These are phyloP conservation scores for Coreius guichenoti DNA, from an alignment of 2,797 vertebrate genomes.

Conservation along the genomic window DNA sequence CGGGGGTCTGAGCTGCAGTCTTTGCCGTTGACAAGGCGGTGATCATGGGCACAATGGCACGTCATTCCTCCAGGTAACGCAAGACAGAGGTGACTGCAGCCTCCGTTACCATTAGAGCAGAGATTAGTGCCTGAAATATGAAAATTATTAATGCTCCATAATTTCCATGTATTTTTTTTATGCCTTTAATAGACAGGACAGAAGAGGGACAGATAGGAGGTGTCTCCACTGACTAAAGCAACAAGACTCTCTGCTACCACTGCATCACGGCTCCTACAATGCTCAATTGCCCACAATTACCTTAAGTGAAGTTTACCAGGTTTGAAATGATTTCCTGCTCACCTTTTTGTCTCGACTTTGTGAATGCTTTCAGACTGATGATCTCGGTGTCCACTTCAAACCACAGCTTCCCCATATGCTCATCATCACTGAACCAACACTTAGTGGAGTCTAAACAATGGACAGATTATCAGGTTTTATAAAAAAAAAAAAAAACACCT, in stretches of 20 bases:
- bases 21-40: constrained; percentile 65
- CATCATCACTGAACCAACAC: constrained; percentile 83
- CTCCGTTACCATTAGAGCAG: constrained; percentile 82
- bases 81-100: constrained; percentile 88
- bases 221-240: neutral
- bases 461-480: neutral
- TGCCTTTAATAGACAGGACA: neutral
- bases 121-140: constrained; percentile 78
- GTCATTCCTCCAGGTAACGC: constrained; percentile 79
- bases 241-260: neutral
- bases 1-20: constrained; percentile 66
- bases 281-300: neutral
- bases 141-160: neutral
- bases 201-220: neutral
- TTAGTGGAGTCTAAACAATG: constrained; percentile 75
- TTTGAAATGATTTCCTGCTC: neutral
- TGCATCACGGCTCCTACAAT: neutral
- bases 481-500: too few species aligned
- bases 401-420: constrained; percentile 79
- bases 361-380: constrained; percentile 83
- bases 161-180: neutral
- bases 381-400: constrained; percentile 82
- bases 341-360: constrained; percentile 85
- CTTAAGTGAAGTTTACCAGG: neutral
- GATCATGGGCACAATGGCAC: constrained; percentile 81